Evolutionary conservation across 2,797 vertebrate species (phyloP).

Genomic region (Liparis tanakae): DNA sequence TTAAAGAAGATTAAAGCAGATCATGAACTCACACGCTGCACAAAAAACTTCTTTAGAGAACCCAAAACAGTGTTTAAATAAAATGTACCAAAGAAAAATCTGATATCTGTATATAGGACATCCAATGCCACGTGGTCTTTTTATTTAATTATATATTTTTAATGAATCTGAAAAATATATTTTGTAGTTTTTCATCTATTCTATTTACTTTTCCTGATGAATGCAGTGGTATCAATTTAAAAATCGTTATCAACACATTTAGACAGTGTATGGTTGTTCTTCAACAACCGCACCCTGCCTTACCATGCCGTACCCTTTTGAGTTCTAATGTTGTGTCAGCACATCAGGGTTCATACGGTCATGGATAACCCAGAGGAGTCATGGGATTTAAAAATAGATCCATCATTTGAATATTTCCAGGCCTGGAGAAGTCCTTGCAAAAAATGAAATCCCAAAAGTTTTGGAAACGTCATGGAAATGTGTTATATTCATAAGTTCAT

Average conservation of each 20-base stretch:
- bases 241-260: background rate
- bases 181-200: no score
- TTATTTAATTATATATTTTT: background rate
- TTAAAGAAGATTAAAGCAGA: background rate
- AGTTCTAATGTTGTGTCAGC: background rate
- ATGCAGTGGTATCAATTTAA: background rate
- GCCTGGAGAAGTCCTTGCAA: no score
- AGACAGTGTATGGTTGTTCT: no score
- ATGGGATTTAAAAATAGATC: no score
- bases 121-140: background rate
- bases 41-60: background rate
- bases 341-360: background rate
- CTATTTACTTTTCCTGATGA: background rate
- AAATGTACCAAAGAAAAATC: background rate
- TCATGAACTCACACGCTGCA: background rate
- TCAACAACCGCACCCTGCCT: no score
- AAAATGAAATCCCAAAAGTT: no score
- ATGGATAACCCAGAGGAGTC: no score
- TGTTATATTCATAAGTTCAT: no score
- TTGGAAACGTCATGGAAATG: no score
- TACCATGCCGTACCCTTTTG: background rate
- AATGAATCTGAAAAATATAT: background rate
- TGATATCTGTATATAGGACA: background rate
- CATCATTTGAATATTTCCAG: no score
- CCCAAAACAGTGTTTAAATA: background rate